Conservation (phyloP, 35 echinoderm and acorn worm species). For the Amphiura filiformis region DNA sequence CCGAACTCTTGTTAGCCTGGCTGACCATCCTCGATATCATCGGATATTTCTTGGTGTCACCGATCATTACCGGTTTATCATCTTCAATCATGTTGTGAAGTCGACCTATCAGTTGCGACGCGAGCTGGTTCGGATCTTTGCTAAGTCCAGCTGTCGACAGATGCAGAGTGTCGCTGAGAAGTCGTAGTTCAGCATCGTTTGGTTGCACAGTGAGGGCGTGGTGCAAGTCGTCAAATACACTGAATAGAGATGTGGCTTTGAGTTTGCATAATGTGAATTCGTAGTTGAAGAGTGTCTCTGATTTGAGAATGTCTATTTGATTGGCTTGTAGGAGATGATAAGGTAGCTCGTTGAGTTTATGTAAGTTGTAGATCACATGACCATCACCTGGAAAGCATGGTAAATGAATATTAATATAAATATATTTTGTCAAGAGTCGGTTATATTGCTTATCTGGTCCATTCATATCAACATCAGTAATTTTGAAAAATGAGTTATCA, state of each 20-base stretch:
- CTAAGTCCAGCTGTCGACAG: conserved; percentile 50
- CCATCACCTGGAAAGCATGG: conserved; percentile 19
- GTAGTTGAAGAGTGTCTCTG: conserved; percentile 73
- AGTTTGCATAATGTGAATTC: conserved; percentile 86
- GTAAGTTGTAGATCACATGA: conserved; percentile 55
- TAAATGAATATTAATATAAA: no score
- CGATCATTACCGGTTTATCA: conserved; percentile 77
- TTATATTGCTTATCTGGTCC: background rate
- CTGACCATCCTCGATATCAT: conserved; percentile 42
- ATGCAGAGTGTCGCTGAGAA: conserved; percentile 69
- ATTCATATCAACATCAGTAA: no score
- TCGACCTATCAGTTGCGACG: conserved; percentile 76
- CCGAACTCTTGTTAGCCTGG: conserved; percentile 44
- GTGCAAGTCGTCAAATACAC: conserved; percentile 69
- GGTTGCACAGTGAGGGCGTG: conserved; percentile 76
- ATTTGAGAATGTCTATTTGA: conserved; percentile 70
- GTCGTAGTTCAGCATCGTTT: conserved; percentile 69
- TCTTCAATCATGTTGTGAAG: conserved; percentile 60
- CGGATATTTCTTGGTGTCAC: conserved; percentile 79
- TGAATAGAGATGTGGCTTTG: conserved; percentile 50
- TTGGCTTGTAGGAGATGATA: conserved; percentile 68
- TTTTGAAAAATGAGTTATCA: background rate
- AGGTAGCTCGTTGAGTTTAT: conserved; percentile 75
- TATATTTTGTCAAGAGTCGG: background rate
- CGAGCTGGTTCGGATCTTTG: conserved; percentile 78